A percentile compares a stretch with the other conserved stretches of the same genome.
phyloP scores from a whole-genome alignment of 2,888 invertebrate species.

The Lagria hirta region DNA sequence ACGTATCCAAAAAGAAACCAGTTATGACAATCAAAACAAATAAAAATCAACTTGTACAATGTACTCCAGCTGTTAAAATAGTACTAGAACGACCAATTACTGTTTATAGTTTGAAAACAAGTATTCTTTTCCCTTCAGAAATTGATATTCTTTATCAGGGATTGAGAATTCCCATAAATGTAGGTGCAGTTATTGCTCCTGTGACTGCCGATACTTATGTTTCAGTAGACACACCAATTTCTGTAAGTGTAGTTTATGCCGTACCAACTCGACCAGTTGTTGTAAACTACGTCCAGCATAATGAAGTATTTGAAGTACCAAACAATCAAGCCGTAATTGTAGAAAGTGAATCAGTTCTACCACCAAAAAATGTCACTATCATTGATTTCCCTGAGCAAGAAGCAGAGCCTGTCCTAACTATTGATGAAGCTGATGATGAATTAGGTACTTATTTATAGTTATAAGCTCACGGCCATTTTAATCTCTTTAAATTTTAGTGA shows the following conservation, averaged over 20 bases:
- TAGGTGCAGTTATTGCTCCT: conserved; percentile 55
- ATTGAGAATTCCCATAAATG: conserved; percentile 50
- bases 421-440: conserved; percentile 49
- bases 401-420: conserved; percentile 44
- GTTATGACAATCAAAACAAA: conserved; percentile 49
- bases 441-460: too few relatives aligned
- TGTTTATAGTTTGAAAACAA: conserved; percentile 48
- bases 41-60: conserved; percentile 44
- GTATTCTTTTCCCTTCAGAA: conserved; percentile 53
- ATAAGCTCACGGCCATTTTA: conserved; percentile 6
- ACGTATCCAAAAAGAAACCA: conserved; percentile 49
- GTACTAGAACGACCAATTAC: conserved; percentile 50
- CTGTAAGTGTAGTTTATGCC: conserved; percentile 52
- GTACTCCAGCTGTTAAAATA: conserved; percentile 54
- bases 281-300: conserved; percentile 35
- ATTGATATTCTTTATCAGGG: conserved; percentile 51
- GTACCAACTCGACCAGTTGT: conserved; percentile 50
- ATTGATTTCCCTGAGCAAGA: conserved; percentile 45
- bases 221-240: conserved; percentile 47
- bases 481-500: conserved; percentile 37
- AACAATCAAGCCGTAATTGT: conserved; percentile 47
- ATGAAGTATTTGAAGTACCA: conserved; percentile 30
- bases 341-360: conserved; percentile 37
- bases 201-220: conserved; percentile 44
- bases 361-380: conserved; percentile 47